Evolutionary conservation across 2,113 vertebrate genomes (phyloP), one percentile per base, ranked within the genome.

Genomic region (Blennius ocellaris): DNA sequence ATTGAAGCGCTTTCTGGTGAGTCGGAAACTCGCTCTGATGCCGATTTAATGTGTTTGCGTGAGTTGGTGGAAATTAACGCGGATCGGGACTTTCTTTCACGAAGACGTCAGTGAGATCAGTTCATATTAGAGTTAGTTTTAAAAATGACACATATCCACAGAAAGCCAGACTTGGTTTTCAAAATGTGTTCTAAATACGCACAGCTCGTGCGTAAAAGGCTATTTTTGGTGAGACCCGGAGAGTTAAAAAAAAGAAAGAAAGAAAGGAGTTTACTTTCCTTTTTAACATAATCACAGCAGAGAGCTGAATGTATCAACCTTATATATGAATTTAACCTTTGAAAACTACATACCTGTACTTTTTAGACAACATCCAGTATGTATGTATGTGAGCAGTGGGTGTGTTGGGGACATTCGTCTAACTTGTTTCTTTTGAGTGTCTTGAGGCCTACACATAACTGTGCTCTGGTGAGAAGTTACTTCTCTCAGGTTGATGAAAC

Each of bases 1-100:
- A 81, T n/a, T 80, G 8, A 78, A 0, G 4, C 4, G 11, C 14
- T 73, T 48, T 7, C 45, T 6, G 82, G 90, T 90, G 41, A 87
- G 89, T 79, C 1, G 36, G 57, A 69, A 66, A 10, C 0, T 50
- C 40, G 21, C 21, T 2, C 21, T 30, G 21, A 30, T 30, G 21
- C 21, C 21, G 21, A 2, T 30, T 30, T 30, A 30, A 30, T 30
- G 21, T 30, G 21, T 30, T 30, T 30, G 21, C 21, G 21, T 30
- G 21, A 30, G 21, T 30, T 30, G 2, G 21, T 30, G 21, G 21
- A 30, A 30, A 30, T 30, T 2, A 30, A 30, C 21, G 21, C 21
- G 21, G 21, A 30, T 30, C 21, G 21, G 21, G 21, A 30, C 21
- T 30, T 30, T 30, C 21, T 30, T 30, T 30, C 21, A 30, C 21